phyloP scores from a whole-genome alignment of 2,797 vertebrate species.

The Manis pentadactyla region DNA sequence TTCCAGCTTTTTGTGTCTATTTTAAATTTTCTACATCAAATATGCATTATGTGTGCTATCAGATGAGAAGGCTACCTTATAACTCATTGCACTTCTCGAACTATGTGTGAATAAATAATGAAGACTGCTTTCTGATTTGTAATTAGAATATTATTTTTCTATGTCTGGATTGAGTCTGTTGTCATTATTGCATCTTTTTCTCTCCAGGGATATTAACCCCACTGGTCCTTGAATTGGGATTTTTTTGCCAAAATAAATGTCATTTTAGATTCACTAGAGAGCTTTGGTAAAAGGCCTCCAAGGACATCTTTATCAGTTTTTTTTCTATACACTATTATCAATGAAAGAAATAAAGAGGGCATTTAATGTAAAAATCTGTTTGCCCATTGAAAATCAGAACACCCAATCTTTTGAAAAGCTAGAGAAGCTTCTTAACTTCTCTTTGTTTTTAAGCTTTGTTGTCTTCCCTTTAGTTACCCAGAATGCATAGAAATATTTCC shows the following conservation, averaged over 20 bases:
- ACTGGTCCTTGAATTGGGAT: not conserved
- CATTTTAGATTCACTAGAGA: not conserved
- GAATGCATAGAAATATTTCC: not conserved
- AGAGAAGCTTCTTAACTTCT: not conserved
- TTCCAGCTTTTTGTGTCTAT: not conserved
- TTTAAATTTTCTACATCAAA: not conserved
- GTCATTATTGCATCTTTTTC: not conserved
- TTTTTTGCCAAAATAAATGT: not conserved
- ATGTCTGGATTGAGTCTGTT: not conserved
- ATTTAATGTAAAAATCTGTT: not conserved
- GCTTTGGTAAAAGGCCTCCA: not conserved
- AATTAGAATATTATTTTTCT: not conserved
- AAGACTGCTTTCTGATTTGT: not conserved
- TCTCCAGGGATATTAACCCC: not conserved
- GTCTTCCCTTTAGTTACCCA: not conserved
- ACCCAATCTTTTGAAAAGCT: not conserved
- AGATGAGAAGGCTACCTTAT: not conserved
- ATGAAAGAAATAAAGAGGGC: not conserved
- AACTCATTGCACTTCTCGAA: not conserved
- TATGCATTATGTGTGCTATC: not conserved
- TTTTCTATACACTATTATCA: not conserved
- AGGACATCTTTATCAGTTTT: not conserved
- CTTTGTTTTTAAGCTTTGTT: not conserved
- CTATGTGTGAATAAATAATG: not conserved
- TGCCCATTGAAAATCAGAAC: not conserved